Conservation (phyloP, 2,888 invertebrate genomes). For the Rhynchonema sp. region DNA sequence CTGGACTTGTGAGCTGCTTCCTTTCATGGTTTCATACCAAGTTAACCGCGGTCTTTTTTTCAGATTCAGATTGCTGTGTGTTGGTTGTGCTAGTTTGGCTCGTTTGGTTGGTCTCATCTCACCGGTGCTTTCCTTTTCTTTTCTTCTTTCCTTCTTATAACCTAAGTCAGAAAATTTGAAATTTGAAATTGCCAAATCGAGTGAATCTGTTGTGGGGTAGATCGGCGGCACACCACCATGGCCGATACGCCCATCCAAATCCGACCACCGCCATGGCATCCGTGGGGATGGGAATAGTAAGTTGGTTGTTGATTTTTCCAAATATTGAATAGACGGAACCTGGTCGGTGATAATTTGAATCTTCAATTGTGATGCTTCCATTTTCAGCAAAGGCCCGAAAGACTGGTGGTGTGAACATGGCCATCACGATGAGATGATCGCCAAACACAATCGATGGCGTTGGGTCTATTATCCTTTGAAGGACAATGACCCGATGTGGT, state of each 20-base stretch:
- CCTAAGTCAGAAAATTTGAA: no score
- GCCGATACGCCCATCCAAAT: background rate
- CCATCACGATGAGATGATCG: background rate
- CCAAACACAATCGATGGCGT: background rate
- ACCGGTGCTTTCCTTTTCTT: no score
- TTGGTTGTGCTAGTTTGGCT: no score
- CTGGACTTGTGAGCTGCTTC: no score
- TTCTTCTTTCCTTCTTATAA: no score
- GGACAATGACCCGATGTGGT: background rate
- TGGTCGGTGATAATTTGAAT: background rate
- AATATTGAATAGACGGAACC: no score
- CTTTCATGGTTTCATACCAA: no score
- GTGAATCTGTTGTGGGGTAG: background rate
- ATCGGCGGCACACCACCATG: background rate
- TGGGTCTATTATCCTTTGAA: background rate
- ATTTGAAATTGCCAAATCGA: no score
- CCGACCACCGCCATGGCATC: background rate
- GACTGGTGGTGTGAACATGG: background rate
- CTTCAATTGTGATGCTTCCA: background rate
- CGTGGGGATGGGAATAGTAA: background rate
- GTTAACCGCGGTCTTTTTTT: no score
- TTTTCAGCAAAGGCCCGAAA: background rate
- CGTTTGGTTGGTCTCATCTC: no score
- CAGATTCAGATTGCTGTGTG: no score
- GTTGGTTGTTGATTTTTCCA: no score